Evolutionary conservation across 2,888 invertebrate genomes (phyloP).

Genomic region (Monochamus alternatus): DNA sequence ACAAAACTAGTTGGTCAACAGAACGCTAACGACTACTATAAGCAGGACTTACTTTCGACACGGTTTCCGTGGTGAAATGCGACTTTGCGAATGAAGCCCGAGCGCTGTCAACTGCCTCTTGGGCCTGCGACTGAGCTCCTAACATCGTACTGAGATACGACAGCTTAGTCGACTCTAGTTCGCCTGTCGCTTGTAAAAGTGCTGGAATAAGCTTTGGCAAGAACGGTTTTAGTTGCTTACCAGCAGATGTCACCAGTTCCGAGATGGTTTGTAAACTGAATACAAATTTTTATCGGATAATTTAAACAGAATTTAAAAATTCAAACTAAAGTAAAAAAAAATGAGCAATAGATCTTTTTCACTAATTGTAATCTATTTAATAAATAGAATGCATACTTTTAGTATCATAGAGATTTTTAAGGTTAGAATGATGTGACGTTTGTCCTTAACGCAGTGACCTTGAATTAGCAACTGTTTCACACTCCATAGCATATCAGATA

Average conservation of each 20-base stretch:
- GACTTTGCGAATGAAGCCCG: slow-evolving; percentile 87
- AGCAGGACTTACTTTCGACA: slow-evolving; percentile 78
- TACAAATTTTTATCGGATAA: slow-evolving; percentile 30
- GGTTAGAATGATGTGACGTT: too few relatives aligned
- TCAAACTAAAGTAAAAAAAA: not conserved
- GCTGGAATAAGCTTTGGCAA: slow-evolving; percentile 87
- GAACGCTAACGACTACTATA: not conserved
- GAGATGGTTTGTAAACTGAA: slow-evolving; percentile 87
- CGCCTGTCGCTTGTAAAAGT: slow-evolving; percentile 88
- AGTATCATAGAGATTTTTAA: too few relatives aligned
- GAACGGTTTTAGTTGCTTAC: slow-evolving; percentile 85
- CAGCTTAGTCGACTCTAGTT: slow-evolving; percentile 85
- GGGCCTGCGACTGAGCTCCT: slow-evolving; percentile 79
- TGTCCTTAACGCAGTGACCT: too few relatives aligned
- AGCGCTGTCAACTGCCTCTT: slow-evolving; percentile 85
- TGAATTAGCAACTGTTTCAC: too few relatives aligned
- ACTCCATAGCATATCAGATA: too few relatives aligned
- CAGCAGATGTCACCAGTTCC: slow-evolving; percentile 87
- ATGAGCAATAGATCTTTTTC: too few relatives aligned
- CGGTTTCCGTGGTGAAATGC: slow-evolving; percentile 91
- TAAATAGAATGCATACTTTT: too few relatives aligned
- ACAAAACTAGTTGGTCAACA: slow-evolving; percentile 52
- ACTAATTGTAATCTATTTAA: too few relatives aligned
- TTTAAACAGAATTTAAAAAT: not conserved
- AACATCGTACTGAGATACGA: slow-evolving; percentile 84